These are phyloP conservation scores for Zaprionus taronus DNA, from an alignment of 1,140 invertebrate genomes.

Conservation along the genomic window DNA sequence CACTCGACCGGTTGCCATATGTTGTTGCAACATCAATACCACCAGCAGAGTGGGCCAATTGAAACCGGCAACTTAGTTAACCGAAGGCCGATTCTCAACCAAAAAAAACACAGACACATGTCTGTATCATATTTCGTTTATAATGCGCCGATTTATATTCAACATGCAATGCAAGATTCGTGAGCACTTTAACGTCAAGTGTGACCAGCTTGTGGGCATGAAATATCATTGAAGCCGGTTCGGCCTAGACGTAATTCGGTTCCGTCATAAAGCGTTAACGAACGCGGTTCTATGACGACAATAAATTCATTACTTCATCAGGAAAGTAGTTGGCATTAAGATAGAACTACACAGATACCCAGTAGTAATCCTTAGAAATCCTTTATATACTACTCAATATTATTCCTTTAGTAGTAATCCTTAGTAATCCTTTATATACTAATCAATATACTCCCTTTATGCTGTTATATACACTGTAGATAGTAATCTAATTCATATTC, in stretches of 20 bases:
- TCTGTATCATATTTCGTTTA: background rate
- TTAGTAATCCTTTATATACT: no score
- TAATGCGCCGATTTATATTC: background rate
- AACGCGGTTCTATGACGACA: background rate
- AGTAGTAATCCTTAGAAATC: no score
- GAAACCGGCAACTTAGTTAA: constrained; percentile 7
- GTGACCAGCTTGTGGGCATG: background rate
- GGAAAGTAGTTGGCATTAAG: background rate
- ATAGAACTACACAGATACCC: background rate
- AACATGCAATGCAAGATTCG: background rate
- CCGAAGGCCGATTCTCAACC: constrained; percentile 7
- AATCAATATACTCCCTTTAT: background rate
- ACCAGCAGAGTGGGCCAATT: constrained; percentile 61
- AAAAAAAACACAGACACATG: background rate
- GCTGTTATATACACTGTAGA: background rate
- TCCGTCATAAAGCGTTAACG: constrained; percentile 6
- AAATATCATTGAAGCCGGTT: background rate
- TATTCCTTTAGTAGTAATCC: no score
- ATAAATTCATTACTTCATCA: background rate
- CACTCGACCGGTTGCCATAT: constrained; percentile 55
- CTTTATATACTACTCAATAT: no score
- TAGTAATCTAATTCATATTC: background rate
- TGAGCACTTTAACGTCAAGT: background rate
- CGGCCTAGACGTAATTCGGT: constrained; percentile 1
- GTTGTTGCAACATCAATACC: constrained; percentile 43